Conservation (phyloP, 2,888 invertebrate genomes). For the Tuberolachnus salignus region DNA sequence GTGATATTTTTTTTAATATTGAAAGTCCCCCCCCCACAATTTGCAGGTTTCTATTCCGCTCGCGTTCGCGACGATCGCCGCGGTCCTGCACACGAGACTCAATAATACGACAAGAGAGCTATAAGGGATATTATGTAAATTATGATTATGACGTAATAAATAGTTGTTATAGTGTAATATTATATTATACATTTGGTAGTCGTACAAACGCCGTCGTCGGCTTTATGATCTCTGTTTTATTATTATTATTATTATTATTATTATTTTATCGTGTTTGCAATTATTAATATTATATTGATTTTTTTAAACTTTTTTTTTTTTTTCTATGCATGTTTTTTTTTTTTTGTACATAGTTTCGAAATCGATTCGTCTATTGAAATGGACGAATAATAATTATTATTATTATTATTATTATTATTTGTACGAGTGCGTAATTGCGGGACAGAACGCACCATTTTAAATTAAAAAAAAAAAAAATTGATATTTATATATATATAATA, state of each 20-base stretch:
- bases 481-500: neutral
- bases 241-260: too few relatives aligned
- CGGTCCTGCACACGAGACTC: neutral
- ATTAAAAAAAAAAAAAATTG: neutral
- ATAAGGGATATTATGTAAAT: neutral
- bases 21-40: too few relatives aligned
- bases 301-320: neutral
- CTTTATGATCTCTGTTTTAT: slow-evolving; percentile 49
- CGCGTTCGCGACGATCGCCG: neutral
- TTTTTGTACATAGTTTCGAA: slow-evolving; percentile 14
- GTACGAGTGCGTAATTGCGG: neutral
- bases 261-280: slow-evolving; percentile 30
- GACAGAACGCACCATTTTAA: neutral
- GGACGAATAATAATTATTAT: too few relatives aligned
- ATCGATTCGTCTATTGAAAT: neutral
- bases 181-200: neutral
- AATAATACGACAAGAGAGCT: neutral
- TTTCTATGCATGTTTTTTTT: slow-evolving; percentile 1
- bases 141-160: neutral
- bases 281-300: neutral
- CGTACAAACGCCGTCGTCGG: slow-evolving; percentile 33
- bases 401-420: neutral
- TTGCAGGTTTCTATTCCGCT: too few relatives aligned
- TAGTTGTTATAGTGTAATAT: neutral
- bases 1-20: too few relatives aligned